These are phyloP conservation scores for Xiphophorus hellerii DNA, from an alignment of 2,113 vertebrate species.

Conservation along the genomic window DNA sequence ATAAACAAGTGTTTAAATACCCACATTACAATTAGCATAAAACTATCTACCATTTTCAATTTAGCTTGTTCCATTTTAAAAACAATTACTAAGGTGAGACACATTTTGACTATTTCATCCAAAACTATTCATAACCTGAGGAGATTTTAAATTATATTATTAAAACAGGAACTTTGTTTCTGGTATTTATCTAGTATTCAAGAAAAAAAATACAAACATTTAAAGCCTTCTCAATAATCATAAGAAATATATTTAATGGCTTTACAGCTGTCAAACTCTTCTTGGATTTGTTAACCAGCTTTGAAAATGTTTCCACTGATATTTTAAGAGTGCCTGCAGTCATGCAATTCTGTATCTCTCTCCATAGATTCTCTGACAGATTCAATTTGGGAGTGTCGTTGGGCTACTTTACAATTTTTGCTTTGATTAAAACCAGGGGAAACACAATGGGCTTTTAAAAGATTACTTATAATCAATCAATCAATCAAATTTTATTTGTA, in stretches of 20 bases:
- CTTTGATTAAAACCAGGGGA: neutral
- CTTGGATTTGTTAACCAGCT: neutral
- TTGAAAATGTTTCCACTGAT: neutral
- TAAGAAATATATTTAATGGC: neutral
- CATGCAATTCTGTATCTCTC: neutral
- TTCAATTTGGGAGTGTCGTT: neutral
- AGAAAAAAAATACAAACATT: neutral
- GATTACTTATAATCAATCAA: too few species aligned
- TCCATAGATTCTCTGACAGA: neutral
- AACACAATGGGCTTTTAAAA: neutral
- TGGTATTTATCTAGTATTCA: neutral
- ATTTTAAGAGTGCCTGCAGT: neutral
- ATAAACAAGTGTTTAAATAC: too few species aligned
- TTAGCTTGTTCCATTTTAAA: neutral
- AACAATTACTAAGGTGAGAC: neutral
- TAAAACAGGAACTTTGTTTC: neutral
- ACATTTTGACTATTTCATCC: neutral
- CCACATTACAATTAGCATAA: too few species aligned
- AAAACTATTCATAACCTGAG: neutral
- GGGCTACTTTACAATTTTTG: neutral
- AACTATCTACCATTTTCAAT: too few species aligned
- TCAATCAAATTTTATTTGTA: too few species aligned
- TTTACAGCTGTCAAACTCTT: neutral
- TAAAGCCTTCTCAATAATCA: neutral
- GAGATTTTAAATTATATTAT: neutral